Base-by-base conservation (phyloP, 2,888 invertebrate species). In the Cremastinae sp. region DNA sequence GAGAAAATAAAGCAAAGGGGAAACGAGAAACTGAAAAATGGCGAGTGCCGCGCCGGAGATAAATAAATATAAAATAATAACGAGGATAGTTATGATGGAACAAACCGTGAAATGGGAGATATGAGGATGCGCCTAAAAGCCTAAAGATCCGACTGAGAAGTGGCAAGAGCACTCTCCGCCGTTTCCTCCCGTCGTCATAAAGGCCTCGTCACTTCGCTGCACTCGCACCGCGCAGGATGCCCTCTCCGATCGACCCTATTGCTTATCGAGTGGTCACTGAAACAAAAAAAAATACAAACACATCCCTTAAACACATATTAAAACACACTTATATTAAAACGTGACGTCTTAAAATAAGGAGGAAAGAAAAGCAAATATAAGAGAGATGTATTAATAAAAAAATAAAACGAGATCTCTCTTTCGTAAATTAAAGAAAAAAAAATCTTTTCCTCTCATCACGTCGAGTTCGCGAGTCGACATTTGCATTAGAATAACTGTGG, bases 221-320 rank as follows among this genome's bases (percentile, higher is more conserved):
- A 88, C 78, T 88, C 84, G 82, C 87, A 88, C 64, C 85, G 84
- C 74, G 82, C 81, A 72, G 85, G 82, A 62, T 87, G 87, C 74
- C 88, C 84, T 80, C 85, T 84, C 47, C 87, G 86, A 86, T 94
- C 94, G 84, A 94, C 94, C 78, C 94, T 92, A 84, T 93, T 93
- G 90, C 94, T 94, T 90, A 94, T 93, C 84, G 94, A 94, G 84
- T 93, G 93, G 90, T 94, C 94, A 88, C 94, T 94, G 91, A 20
- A 91, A 90, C 83, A 58, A 76, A 38, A 22, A 51, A 7, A 38
- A 54, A 51, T 51, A 18, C 7, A 12, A 9, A 38, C 1, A 38
- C 4, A 51, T 64, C 36, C 1, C 14, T 5, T 38, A 38, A 5
- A 9, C 16, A 20, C 5, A 18, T 28, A 45, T 22, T 0, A 45